Conservation (phyloP, 2,797 vertebrate species). For the Urocyon cinereoargenteus region DNA sequence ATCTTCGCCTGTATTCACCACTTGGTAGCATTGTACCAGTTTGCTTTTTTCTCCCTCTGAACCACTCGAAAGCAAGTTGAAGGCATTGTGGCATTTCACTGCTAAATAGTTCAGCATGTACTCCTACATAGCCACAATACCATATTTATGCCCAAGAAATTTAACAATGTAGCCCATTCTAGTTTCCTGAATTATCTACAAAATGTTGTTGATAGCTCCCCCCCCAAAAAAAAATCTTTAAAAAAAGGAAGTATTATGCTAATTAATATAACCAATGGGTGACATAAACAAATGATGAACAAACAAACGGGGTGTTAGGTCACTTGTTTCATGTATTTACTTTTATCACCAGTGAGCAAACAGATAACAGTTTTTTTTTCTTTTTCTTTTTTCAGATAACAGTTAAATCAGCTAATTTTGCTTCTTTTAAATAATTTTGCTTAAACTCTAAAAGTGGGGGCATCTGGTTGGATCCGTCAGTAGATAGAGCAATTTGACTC, state of each 20-base stretch:
- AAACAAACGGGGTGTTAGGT: not conserved
- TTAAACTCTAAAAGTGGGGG: conserved; percentile 28
- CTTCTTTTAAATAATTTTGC: conserved; percentile 21
- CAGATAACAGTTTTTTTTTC: not conserved
- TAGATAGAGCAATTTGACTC: not conserved
- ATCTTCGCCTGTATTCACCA: conserved; percentile 24
- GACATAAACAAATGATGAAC: not conserved
- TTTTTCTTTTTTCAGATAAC: not conserved
- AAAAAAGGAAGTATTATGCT: not conserved
- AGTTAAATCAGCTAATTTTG: not conserved
- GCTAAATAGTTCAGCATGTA: not conserved
- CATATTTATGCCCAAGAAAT: conserved; percentile 6
- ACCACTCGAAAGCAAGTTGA: not conserved
- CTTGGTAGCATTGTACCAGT: not conserved
- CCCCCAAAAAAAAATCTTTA: not conserved
- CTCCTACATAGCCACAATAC: not conserved
- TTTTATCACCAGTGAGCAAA: not conserved
- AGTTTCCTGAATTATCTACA: not conserved
- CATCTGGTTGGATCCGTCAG: not conserved
- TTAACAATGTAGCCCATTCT: not conserved
- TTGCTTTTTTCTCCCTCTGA: not conserved
- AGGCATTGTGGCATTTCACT: conserved; percentile 13
- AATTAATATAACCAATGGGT: not conserved
- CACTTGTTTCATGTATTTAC: not conserved
- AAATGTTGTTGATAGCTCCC: not conserved